phyloP scores from a whole-genome alignment of 2,888 invertebrate species.

The Heteropelma amictum region DNA sequence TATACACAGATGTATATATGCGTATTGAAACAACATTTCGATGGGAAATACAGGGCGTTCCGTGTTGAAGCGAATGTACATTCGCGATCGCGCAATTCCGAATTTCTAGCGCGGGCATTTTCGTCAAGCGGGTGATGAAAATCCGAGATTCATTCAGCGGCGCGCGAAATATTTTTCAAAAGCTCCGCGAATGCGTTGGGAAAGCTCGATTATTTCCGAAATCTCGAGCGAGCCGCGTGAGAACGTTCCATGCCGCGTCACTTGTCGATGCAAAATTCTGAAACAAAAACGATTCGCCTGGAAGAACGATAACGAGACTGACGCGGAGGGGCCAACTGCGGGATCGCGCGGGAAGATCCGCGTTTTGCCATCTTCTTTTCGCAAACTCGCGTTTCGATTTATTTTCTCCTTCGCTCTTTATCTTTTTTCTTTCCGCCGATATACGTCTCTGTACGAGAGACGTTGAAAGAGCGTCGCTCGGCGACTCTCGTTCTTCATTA shows the following conservation, averaged over 20 bases:
- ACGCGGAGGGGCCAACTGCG: slow-evolving; percentile 6
- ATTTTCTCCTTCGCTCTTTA: neutral
- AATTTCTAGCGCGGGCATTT: too few relatives aligned
- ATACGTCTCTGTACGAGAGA: neutral
- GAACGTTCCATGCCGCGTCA: too few relatives aligned
- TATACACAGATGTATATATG: neutral
- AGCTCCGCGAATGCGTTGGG: too few relatives aligned
- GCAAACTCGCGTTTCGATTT: neutral
- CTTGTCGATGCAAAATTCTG: too few relatives aligned
- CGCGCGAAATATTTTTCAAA: too few relatives aligned
- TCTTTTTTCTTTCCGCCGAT: neutral
- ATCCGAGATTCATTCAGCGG: too few relatives aligned
- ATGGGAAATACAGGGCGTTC: neutral
- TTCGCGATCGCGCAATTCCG: too few relatives aligned
- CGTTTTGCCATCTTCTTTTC: too few relatives aligned
- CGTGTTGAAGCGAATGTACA: neutral
- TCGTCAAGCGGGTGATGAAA: too few relatives aligned
- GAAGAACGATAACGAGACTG: slow-evolving; percentile 43
- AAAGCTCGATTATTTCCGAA: neutral
- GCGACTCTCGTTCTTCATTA: neutral
- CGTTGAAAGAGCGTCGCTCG: neutral
- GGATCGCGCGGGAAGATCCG: too few relatives aligned
- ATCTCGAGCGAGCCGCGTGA: too few relatives aligned
- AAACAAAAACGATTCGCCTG: slow-evolving; percentile 41
- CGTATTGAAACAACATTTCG: neutral